Evolutionary conservation across 2,797 vertebrate genomes (phyloP), one percentile per base, ranked within the genome.

Genomic region (Rachycentron canadum): DNA sequence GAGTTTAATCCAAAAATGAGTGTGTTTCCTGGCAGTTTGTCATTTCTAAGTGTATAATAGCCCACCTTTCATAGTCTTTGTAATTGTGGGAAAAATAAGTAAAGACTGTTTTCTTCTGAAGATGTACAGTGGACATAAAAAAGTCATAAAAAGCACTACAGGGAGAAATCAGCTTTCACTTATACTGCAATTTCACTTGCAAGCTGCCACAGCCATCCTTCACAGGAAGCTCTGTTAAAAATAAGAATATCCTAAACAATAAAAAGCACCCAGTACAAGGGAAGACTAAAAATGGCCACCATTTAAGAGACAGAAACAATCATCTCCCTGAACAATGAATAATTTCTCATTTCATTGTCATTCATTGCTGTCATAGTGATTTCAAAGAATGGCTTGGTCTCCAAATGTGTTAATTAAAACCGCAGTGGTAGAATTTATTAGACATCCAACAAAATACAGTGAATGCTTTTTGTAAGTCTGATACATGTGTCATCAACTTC

Each of bases 341-440:
- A 3, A 45, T 69, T 23, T 52, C 16, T 71, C 26, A 62, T 70
- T 32, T 72, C 19, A 17, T 55, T 64, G 43, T 78, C 45, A 59
- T 64, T 25, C 36, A 47, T 47, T 34, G 16, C 16, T 50, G 38
- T 64, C 59, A 34, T 52, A 23, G 41, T 34, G 67, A 45, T 79
- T 56, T 77, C 26, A 70, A 64, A 67, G 23, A 25, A 59, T 74
- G 57, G n/a, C 60, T 50, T 45, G 11, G 23, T 60, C 38, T 64
- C 69, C n/a, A 72, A 59, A 9, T 68, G 25, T 61, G 7, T 49
- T 17, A 17, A 79, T 43, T 28, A 32, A 67, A 73, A 28, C 36
- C 52, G 26, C 45, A 58, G 5, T 16, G 2, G 68, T 2, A 40
- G 21, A 36, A 34, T 5, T 19, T 36, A 50, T 5, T 61, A 49